These are phyloP conservation scores for Crossocerus cetratus DNA, from an alignment of 2,888 invertebrate genomes.

Conservation along the genomic window DNA sequence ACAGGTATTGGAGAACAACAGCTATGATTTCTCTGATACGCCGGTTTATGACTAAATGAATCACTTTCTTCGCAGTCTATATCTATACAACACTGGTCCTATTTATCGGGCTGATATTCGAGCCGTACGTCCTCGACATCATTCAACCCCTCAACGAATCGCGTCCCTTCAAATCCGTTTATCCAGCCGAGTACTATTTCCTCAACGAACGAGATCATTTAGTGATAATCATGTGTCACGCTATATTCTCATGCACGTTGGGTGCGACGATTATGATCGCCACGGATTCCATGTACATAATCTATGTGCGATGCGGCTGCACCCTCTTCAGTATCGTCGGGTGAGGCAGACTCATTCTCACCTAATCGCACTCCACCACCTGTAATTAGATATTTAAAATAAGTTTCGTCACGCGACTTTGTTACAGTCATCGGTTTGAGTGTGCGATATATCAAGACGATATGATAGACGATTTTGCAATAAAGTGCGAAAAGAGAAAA, in stretches of 20 bases:
- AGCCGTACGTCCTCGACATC: conserved; percentile 11
- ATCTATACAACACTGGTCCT: background rate
- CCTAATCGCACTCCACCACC: background rate
- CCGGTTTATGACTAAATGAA: background rate
- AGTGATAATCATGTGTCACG: background rate
- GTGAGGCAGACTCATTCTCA: conserved; percentile 1
- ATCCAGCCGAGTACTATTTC: conserved; percentile 19
- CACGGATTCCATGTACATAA: conserved; percentile 7
- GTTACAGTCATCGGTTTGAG: conserved; percentile 15
- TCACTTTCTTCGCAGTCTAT: background rate
- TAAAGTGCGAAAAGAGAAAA: background rate
- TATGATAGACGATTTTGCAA: too few relatives aligned
- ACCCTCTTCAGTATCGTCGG: conserved; percentile 10
- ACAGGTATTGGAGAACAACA: background rate
- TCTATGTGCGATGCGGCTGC: conserved; percentile 16
- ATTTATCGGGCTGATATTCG: background rate
- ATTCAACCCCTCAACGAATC: conserved; percentile 21
- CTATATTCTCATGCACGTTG: background rate
- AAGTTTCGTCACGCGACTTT: background rate
- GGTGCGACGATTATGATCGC: background rate
- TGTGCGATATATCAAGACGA: background rate
- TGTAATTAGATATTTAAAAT: too few relatives aligned
- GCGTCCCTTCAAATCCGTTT: conserved; percentile 5
- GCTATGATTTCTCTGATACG: background rate
- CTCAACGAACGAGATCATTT: conserved; percentile 14